Conservation (phyloP, 2,888 invertebrate species). For the Dendrolimus houi region DNA sequence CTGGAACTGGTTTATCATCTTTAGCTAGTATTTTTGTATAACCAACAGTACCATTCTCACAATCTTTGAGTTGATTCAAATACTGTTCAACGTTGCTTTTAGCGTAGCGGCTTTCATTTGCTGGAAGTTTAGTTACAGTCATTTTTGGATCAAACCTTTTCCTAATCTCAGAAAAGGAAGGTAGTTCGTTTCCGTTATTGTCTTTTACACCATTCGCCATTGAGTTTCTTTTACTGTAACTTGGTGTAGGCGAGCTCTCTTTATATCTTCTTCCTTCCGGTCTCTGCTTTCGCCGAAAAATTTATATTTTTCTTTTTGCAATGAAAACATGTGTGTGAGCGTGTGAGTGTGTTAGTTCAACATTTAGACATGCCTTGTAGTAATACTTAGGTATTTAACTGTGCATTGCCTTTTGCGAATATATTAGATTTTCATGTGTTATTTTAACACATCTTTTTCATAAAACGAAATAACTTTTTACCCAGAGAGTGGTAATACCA, state of each 20-base stretch:
- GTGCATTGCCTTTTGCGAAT: not conserved
- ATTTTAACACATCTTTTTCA: not conserved
- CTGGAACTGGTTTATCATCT: constrained; percentile 64
- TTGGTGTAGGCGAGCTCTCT: constrained; percentile 48
- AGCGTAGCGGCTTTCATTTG: constrained; percentile 50
- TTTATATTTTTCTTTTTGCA: constrained; percentile 31
- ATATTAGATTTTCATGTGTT: not conserved
- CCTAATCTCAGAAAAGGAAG: constrained; percentile 76
- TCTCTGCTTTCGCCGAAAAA: constrained; percentile 41
- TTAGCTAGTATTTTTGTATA: constrained; percentile 51
- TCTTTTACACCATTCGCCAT: constrained; percentile 69
- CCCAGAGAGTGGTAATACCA: not conserved
- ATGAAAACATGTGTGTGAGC: constrained; percentile 30
- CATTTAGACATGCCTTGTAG: constrained; percentile 40
- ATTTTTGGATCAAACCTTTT: constrained; percentile 74
- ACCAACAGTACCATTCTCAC: constrained; percentile 54
- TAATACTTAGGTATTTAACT: constrained; percentile 14
- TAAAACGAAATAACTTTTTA: not conserved
- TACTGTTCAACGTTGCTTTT: constrained; percentile 55
- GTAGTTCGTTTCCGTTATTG: constrained; percentile 76
- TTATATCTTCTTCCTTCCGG: constrained; percentile 64
- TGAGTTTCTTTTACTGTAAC: constrained; percentile 54
- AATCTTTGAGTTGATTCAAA: constrained; percentile 56
- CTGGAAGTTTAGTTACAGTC: constrained; percentile 65
- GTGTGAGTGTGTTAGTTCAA: constrained; percentile 71